Evolutionary conservation across 1,140 invertebrate species (phyloP).

Genomic region (Nasonia longicornis): DNA sequence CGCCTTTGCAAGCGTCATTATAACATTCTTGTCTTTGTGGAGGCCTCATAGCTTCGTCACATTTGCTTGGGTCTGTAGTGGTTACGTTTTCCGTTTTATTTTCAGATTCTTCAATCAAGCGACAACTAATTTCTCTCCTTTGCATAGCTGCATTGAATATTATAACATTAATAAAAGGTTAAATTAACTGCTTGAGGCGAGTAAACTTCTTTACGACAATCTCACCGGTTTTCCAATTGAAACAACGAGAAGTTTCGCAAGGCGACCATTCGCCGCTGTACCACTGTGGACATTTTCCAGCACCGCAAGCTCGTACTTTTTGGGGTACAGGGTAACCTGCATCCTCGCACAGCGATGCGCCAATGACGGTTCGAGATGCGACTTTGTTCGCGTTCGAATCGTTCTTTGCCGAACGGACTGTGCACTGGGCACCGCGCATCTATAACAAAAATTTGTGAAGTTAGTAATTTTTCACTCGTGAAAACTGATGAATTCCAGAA

Average conservation of each 20-base stretch:
- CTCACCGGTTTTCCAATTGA: constrained; percentile 80
- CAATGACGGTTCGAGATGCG: constrained; percentile 68
- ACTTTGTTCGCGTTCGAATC: constrained; percentile 52
- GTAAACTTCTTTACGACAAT: constrained; percentile 34
- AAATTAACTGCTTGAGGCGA: constrained; percentile 14
- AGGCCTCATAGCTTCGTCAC: constrained; percentile 78
- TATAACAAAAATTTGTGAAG: constrained; percentile 55
- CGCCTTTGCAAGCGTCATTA: constrained; percentile 83
- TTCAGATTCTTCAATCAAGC: constrained; percentile 58
- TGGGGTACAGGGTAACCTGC: constrained; percentile 75
- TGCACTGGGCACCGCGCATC: constrained; percentile 80
- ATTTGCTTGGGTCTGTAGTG: constrained; percentile 71
- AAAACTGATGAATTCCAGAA: neutral
- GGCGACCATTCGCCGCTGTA: constrained; percentile 77
- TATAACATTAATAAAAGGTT: neutral
- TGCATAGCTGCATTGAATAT: constrained; percentile 74
- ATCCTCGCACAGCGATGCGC: constrained; percentile 78
- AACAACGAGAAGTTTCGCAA: constrained; percentile 80
- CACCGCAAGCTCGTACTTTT: constrained; percentile 78
- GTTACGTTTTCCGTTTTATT: constrained; percentile 73
- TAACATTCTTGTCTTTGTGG: constrained; percentile 80
- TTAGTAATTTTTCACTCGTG: neutral
- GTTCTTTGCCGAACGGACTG: constrained; percentile 67
- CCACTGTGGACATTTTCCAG: constrained; percentile 81
- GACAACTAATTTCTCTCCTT: constrained; percentile 80